Percentiles rank a stretch among this genome's conserved stretches.
Evolutionary conservation across 1,140 invertebrate genomes (phyloP).

Genomic region (Asbolus verrucosus): DNA sequence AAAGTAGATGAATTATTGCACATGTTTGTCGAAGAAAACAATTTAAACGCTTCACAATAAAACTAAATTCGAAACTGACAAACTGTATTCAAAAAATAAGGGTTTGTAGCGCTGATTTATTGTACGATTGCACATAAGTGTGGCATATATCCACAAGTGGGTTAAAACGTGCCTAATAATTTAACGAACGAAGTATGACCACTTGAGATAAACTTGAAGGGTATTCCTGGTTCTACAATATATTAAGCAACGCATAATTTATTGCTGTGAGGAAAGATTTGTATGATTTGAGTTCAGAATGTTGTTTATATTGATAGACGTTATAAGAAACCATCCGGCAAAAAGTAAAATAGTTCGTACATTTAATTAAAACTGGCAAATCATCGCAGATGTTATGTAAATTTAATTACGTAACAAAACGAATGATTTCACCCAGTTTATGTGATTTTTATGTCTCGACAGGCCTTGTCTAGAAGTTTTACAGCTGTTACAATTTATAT

Average conservation of each 20-base stretch:
- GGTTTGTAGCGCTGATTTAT: slow-evolving; percentile 1
- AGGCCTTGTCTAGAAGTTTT: slow-evolving; percentile 19
- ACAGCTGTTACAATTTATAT: slow-evolving; percentile 10
- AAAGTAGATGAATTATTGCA: no score
- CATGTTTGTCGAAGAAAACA: no score
- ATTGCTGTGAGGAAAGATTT: slow-evolving; percentile 18
- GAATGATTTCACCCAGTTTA: slow-evolving; percentile 20
- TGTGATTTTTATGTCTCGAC: slow-evolving; percentile 26
- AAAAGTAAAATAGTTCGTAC: slow-evolving; percentile 5
- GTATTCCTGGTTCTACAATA: slow-evolving; percentile 23
- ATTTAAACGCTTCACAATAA: no score
- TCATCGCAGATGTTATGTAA: slow-evolving; percentile 31
- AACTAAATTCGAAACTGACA: no score
- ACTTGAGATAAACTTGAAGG: slow-evolving; percentile 25
- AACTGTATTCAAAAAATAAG: background rate
- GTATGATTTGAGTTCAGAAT: slow-evolving; percentile 12
- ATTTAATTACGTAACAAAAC: slow-evolving; percentile 32
- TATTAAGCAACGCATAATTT: slow-evolving; percentile 21
- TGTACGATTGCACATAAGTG: background rate
- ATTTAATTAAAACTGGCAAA: slow-evolving; percentile 32
- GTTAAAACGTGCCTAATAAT: slow-evolving; percentile 27
- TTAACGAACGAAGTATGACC: slow-evolving; percentile 31
- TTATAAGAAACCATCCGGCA: slow-evolving; percentile 1
- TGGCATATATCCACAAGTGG: slow-evolving; percentile 16
- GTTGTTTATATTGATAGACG: slow-evolving; percentile 6